Conservation (phyloP, 1,140 invertebrate species). For the Eriosoma lanigerum region DNA sequence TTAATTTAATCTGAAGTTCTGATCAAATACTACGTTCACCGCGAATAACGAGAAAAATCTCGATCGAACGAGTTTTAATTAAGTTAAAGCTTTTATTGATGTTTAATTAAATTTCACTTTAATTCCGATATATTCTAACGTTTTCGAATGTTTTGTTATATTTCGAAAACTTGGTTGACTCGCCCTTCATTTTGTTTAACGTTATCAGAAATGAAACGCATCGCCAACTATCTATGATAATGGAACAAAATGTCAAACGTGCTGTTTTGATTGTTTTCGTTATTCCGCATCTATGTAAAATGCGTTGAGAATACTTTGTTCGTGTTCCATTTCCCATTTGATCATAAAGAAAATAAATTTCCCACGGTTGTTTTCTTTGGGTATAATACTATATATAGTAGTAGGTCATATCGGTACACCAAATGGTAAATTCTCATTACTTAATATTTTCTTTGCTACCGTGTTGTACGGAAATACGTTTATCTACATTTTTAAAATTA, state of each 20-base stretch:
- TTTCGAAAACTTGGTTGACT: too few relatives aligned
- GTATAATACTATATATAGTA: too few relatives aligned
- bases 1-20: too few relatives aligned
- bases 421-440: neutral
- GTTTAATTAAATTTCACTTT: neutral
- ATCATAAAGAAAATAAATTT: neutral
- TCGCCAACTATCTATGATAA: neutral
- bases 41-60: too few relatives aligned
- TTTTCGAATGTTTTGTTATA: too few relatives aligned
- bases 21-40: too few relatives aligned
- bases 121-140: neutral
- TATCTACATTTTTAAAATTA: constrained; percentile 1
- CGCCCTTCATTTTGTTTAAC: neutral
- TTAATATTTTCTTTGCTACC: neutral
- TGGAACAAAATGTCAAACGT: neutral
- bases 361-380: neutral
- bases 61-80: neutral
- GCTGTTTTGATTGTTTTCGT: neutral
- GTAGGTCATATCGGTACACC: neutral
- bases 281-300: neutral
- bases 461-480: neutral
- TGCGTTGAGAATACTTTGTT: neutral
- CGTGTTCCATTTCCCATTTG: neutral
- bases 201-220: neutral
- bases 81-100: neutral